Evolutionary conservation across 1,140 invertebrate species (phyloP).

Genomic region (Drosophila subobscura): DNA sequence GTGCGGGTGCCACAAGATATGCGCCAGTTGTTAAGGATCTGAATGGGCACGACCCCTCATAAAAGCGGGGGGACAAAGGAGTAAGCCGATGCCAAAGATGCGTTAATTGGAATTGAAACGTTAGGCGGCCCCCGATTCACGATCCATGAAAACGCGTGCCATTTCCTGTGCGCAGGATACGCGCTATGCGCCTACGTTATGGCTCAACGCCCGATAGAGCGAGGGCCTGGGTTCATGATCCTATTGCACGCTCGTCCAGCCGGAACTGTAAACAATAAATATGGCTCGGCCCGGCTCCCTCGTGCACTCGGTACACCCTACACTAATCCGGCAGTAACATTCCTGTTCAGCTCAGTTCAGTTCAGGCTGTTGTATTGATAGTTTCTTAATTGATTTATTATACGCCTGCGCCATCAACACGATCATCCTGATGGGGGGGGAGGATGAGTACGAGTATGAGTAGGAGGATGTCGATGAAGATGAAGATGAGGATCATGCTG

Average conservation of each 20-base stretch:
- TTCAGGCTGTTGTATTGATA: conserved; percentile 33
- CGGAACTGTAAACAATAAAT: conserved; percentile 82
- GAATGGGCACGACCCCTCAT: conserved; percentile 39
- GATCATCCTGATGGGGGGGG: neutral
- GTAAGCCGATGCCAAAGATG: conserved; percentile 66
- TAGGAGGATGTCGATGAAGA: no score
- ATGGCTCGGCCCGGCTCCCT: conserved; percentile 20
- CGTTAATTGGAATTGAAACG: conserved; percentile 73
- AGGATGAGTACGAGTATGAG: no score
- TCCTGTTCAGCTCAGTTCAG: neutral
- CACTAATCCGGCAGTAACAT: conserved; percentile 56
- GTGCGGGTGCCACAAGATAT: conserved; percentile 71
- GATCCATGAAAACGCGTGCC: conserved; percentile 6
- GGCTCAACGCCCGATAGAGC: conserved; percentile 40
- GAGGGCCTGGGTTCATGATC: conserved; percentile 40
- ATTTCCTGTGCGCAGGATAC: conserved; percentile 7
- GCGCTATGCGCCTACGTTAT: conserved; percentile 4
- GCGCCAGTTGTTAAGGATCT: conserved; percentile 53
- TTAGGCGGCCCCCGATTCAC: conserved; percentile 8
- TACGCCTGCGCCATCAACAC: conserved; percentile 68
- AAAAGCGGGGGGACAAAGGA: conserved; percentile 51
- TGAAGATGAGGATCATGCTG: conserved; percentile 9
- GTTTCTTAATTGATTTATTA: conserved; percentile 76
- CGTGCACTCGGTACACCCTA: conserved; percentile 13
- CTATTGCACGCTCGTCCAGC: conserved; percentile 69